Percentiles rank a stretch among this genome's conserved stretches.
phyloP scores from a whole-genome alignment of 2,113 vertebrate species.

The Etheostoma cragini region DNA sequence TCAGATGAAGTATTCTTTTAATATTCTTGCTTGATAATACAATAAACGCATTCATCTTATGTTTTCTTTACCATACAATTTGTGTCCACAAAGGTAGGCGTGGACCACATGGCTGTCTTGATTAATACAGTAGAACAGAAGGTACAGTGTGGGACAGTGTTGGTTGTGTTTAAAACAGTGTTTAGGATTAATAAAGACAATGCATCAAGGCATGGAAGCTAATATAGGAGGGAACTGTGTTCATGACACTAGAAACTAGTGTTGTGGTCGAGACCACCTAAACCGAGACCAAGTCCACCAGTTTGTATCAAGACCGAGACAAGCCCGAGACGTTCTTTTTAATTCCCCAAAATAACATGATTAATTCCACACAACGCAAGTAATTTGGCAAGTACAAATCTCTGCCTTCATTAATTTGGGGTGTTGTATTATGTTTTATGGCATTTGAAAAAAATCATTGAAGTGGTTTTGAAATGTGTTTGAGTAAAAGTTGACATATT shows the following conservation, averaged over 20 bases:
- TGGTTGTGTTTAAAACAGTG: conserved; percentile 7
- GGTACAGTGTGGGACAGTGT: background rate
- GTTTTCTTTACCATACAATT: background rate
- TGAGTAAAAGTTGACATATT: too few relatives aligned
- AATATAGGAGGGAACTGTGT: conserved; percentile 7
- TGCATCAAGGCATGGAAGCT: background rate
- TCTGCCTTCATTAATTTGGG: too few relatives aligned
- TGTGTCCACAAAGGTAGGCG: background rate
- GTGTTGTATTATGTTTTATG: too few relatives aligned
- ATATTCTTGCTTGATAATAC: background rate
- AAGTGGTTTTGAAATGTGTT: too few relatives aligned
- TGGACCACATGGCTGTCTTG: background rate
- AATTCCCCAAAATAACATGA: too few relatives aligned
- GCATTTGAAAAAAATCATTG: too few relatives aligned
- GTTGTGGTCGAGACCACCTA: too few relatives aligned
- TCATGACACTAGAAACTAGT: background rate
- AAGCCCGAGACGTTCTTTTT: too few relatives aligned
- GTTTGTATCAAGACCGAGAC: too few relatives aligned
- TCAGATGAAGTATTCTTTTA: background rate
- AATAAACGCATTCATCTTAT: background rate
- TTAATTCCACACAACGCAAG: too few relatives aligned
- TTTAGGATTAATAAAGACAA: conserved; percentile 2
- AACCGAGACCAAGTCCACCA: too few relatives aligned
- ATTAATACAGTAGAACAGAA: background rate
- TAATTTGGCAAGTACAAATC: too few relatives aligned